These are phyloP conservation scores for Pachypanchax playfairii DNA, from an alignment of 2,113 vertebrate species.

Conservation along the genomic window DNA sequence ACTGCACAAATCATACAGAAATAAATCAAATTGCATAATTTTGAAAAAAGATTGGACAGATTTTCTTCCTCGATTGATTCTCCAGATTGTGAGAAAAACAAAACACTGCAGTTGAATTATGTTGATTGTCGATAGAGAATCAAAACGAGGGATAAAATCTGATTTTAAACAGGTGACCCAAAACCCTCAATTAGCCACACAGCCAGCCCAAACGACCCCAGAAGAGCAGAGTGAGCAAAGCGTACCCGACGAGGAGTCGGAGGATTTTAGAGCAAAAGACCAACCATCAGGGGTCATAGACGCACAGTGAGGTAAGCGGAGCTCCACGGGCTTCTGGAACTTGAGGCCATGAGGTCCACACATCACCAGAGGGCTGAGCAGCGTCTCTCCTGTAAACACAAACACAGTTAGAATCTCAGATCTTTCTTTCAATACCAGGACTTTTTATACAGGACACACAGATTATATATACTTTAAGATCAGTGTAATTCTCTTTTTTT, in stretches of 20 bases:
- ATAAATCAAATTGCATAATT: slow-evolving; percentile 39
- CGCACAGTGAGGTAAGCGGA: slow-evolving; percentile 98
- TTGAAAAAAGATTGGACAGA: slow-evolving; percentile 35
- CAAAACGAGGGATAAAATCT: slow-evolving; percentile 53
- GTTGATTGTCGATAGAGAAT: slow-evolving; percentile 28
- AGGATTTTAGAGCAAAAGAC: slow-evolving; percentile 99
- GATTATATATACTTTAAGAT: too few relatives aligned
- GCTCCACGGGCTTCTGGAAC: slow-evolving; percentile 99
- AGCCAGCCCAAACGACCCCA: slow-evolving; percentile 87
- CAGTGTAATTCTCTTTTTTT: too few relatives aligned
- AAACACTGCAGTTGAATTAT: slow-evolving; percentile 14
- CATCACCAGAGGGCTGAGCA: slow-evolving; percentile 98
- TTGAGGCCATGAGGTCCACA: slow-evolving; percentile 98
- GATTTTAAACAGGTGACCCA: slow-evolving; percentile 78
- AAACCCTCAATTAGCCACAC: slow-evolving; percentile 72
- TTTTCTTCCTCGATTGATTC: slow-evolving; percentile 62
- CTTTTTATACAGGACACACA: too few relatives aligned
- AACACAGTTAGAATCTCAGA: neutral
- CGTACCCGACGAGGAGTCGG: slow-evolving; percentile 99
- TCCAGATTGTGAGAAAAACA: neutral
- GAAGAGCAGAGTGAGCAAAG: slow-evolving; percentile 94
- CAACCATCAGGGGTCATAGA: slow-evolving; percentile 99
- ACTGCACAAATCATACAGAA: slow-evolving; percentile 47
- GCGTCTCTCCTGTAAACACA: slow-evolving; percentile 88
- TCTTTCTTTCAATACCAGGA: too few relatives aligned